Evolutionary conservation across 2,888 invertebrate species (phyloP), one percentile per base, ranked within the genome.

Genomic region (Candidula unifasciata): DNA sequence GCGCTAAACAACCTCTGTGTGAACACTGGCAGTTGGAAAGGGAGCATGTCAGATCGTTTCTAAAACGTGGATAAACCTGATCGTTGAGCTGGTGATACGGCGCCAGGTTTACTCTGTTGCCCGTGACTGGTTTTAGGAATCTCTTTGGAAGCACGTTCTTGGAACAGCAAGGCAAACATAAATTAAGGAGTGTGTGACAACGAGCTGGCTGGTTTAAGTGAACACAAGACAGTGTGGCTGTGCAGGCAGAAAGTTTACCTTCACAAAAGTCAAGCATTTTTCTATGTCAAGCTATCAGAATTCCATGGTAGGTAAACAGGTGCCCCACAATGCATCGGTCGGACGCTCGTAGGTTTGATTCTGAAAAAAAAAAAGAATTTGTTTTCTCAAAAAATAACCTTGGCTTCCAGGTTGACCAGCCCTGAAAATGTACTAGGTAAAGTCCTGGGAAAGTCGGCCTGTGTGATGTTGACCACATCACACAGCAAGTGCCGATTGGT

Each of bases 31-130:
- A 68, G 80, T 80, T 80, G 27, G 33, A 37, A 44, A 27, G 44
- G 24, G 68, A 8, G 60, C 27, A 35, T 35, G 37, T 79, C 5
- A 66, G 79, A 27, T 33, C 18, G 68, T 13, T 69, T 52, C 52
- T 52, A 80, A 68, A 80, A 33, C 52, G 71, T 71, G 30, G 80
- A 80, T 71, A 80, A 80, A 80, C 33, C 57, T 80, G 33, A 71
- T 71, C 80, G 69, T 69, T 71, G 80, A 52, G 33, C 80, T 57
- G 69, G 80, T 68, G 54, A 57, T 80, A 71, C 69, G 80, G 71
- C 69, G 80, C 57, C 52, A 21, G 44, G 80, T 80, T 80, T 69
- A 71, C 80, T 71, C 30, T 33, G 30, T 27, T 33, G 57, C 21
- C 57, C 64, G 35, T 35, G 74, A 35, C 35, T 21, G 35, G 37